Evolutionary conservation across 2,113 vertebrate species (phyloP).

Genomic region (Embiotoca jacksoni): DNA sequence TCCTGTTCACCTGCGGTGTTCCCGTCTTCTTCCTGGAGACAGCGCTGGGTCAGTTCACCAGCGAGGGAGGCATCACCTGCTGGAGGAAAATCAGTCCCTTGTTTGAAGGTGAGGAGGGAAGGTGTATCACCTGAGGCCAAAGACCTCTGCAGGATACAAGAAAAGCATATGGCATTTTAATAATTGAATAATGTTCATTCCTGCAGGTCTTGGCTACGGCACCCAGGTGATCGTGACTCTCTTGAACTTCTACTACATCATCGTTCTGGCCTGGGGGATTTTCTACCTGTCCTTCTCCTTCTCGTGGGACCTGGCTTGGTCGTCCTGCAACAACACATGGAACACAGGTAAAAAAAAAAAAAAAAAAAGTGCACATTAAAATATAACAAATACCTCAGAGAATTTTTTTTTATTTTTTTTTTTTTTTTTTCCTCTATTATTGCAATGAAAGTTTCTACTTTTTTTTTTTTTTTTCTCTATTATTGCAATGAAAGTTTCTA

Average conservation of each 20-base stretch:
- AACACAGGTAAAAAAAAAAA: conserved; percentile 82
- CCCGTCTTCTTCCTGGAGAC: conserved; percentile 93
- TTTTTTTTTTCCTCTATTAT: background rate
- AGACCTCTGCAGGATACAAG: too few species aligned
- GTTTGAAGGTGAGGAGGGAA: conserved; percentile 88
- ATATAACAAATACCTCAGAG: background rate
- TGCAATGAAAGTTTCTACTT: background rate
- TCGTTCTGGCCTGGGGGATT: conserved; percentile 94
- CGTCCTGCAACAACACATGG: conserved; percentile 91
- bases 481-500: background rate
- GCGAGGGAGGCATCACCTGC: conserved; percentile 91
- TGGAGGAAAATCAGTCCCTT: conserved; percentile 94
- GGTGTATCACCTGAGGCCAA: background rate
- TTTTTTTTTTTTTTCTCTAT: background rate
- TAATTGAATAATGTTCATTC: background rate
- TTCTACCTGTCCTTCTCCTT: conserved; percentile 94
- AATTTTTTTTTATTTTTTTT: too few species aligned
- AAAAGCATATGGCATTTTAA: background rate
- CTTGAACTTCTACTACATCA: conserved; percentile 92
- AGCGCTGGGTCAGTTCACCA: conserved; percentile 93
- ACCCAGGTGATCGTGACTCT: conserved; percentile 90
- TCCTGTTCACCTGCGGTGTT: conserved; percentile 94
- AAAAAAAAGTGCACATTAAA: too few species aligned
- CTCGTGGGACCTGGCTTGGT: conserved; percentile 90
- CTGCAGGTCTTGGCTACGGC: conserved; percentile 90